phyloP scores from a whole-genome alignment of 2,888 invertebrate genomes.

The Tachina lurida region DNA sequence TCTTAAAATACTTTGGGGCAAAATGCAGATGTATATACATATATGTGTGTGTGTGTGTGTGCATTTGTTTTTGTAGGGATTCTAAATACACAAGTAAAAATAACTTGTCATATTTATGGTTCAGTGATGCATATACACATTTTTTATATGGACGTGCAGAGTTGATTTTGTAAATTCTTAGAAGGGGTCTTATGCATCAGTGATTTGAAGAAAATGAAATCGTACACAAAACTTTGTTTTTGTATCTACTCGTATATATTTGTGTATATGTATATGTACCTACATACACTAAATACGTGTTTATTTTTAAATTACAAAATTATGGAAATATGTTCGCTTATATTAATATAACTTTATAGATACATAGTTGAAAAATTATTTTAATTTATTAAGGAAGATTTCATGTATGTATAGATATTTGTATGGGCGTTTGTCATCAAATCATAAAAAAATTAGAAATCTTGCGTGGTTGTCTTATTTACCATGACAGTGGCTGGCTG shows the following conservation, averaged over 20 bases:
- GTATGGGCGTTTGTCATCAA: constrained; percentile 15
- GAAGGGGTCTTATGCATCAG: constrained; percentile 79
- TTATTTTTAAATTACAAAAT: constrained; percentile 16
- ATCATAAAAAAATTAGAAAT: not conserved
- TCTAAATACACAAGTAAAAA: constrained; percentile 63
- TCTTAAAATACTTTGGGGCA: constrained; percentile 16
- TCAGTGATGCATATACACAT: constrained; percentile 57
- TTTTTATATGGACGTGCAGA: not conserved
- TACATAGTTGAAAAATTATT: not conserved
- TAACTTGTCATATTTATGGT: constrained; percentile 67
- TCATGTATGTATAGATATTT: not conserved
- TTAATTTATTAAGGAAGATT: not conserved
- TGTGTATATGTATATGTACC: not conserved
- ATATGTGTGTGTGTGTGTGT: not conserved
- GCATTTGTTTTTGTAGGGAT: constrained; percentile 52
- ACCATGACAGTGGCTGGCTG: not conserved
- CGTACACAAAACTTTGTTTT: not conserved
- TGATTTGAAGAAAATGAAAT: constrained; percentile 64
- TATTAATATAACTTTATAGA: not conserved
- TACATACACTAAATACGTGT: not conserved
- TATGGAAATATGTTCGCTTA: not conserved
- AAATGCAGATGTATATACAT: not conserved
- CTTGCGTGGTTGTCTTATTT: constrained; percentile 38
- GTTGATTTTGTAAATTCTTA: constrained; percentile 74
- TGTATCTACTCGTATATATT: not conserved